Evolutionary conservation across 1,140 invertebrate species (phyloP).

Genomic region (Achroia grisella): DNA sequence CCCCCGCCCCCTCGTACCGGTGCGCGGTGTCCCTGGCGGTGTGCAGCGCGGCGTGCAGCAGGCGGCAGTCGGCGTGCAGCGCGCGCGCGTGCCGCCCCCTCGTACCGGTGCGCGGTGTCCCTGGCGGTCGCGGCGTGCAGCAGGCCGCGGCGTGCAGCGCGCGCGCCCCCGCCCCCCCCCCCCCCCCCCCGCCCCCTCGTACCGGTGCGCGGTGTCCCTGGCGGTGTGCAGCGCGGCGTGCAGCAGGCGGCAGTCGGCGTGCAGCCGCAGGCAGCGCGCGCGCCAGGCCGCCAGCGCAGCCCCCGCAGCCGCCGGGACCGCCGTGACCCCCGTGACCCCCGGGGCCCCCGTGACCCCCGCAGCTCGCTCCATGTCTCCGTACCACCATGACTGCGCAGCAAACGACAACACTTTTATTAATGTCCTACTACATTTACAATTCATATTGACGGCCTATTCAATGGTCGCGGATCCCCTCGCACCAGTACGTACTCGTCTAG

Average conservation of each 20-base stretch:
- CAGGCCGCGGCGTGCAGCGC: too few relatives aligned
- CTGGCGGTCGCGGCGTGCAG: slow-evolving; percentile 12
- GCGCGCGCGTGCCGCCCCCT: slow-evolving; percentile 37
- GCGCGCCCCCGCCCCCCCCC: too few relatives aligned
- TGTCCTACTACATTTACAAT: too few relatives aligned
- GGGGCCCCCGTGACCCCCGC: slow-evolving; percentile 21
- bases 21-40: slow-evolving; percentile 41
- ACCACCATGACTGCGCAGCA: slow-evolving; percentile 42
- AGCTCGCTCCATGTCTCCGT: slow-evolving; percentile 31
- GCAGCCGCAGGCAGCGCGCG: slow-evolving; percentile 42
- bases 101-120: slow-evolving; percentile 28
- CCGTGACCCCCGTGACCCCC: slow-evolving; percentile 13
- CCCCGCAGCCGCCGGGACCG: slow-evolving; percentile 10
- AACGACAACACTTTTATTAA: too few relatives aligned
- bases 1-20: slow-evolving; percentile 23
- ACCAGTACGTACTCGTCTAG: too few relatives aligned
- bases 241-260: slow-evolving; percentile 48
- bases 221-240: slow-evolving; percentile 36
- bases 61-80: slow-evolving; percentile 48
- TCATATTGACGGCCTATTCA: too few relatives aligned
- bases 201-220: slow-evolving; percentile 45
- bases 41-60: slow-evolving; percentile 39
- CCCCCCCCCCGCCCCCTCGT: too few relatives aligned
- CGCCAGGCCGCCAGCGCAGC: slow-evolving; percentile 26
- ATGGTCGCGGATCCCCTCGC: too few relatives aligned